Percentiles rank a stretch among this genome's conserved stretches.
Evolutionary conservation across 1,140 invertebrate genomes (phyloP).

Genomic region (Drosophila yakuba): DNA sequence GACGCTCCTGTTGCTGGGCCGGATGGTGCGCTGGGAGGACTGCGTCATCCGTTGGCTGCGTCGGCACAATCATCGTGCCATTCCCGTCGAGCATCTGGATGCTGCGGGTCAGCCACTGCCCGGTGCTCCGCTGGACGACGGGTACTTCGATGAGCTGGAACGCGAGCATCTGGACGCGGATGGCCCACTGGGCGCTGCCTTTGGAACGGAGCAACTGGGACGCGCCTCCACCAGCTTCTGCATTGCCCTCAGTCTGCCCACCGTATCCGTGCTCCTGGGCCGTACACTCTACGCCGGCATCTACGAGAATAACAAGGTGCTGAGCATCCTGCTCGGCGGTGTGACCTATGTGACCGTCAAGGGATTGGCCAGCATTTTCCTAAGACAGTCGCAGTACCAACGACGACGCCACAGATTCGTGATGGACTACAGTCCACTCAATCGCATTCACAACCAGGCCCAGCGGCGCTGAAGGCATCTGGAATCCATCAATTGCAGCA

Average conservation of each 20-base stretch:
- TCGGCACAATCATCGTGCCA: slow-evolving; percentile 17
- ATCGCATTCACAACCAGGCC: not conserved
- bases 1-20: slow-evolving; percentile 37
- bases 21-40: slow-evolving; percentile 55
- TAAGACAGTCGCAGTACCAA: slow-evolving; percentile 46
- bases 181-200: slow-evolving; percentile 2
- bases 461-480: not conserved
- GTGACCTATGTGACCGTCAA: slow-evolving; percentile 57
- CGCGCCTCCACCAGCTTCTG: slow-evolving; percentile 42
- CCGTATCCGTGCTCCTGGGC: slow-evolving; percentile 48
- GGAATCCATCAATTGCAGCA: too few species aligned
- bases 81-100: slow-evolving; percentile 39
- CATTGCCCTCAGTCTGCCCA: slow-evolving; percentile 59
- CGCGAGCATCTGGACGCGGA: slow-evolving; percentile 14
- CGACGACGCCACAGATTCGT: slow-evolving; percentile 45
- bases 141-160: slow-evolving; percentile 52
- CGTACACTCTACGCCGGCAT: slow-evolving; percentile 20
- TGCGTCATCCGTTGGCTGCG: slow-evolving; percentile 46
- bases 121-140: slow-evolving; percentile 53
- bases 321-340: slow-evolving; percentile 48
- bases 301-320: slow-evolving; percentile 18
- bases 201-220: slow-evolving; percentile 31
- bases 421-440: slow-evolving; percentile 24
- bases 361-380: slow-evolving; percentile 44
- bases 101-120: slow-evolving; percentile 35